These are phyloP conservation scores for Heliconius melpomene DNA, from an alignment of 1,140 invertebrate genomes.

Conservation along the genomic window DNA sequence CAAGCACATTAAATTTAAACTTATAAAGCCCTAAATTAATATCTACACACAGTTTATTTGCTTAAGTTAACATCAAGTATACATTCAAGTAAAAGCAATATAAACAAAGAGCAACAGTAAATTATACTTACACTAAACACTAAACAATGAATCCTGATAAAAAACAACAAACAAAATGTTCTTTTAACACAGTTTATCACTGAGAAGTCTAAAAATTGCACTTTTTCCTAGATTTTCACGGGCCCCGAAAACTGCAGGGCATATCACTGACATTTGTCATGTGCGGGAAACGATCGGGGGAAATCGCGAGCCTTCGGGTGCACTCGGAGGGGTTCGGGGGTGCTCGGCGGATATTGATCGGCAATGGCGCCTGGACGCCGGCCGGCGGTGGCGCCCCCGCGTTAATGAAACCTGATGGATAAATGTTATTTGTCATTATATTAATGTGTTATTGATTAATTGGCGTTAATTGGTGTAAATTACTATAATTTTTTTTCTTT, in stretches of 20 bases:
- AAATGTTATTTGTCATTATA: constrained; percentile 68
- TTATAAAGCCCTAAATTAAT: not conserved
- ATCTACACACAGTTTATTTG: not conserved
- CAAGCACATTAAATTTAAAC: not conserved
- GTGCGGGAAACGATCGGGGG: constrained; percentile 56
- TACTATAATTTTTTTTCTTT: not conserved
- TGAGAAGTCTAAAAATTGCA: constrained; percentile 50
- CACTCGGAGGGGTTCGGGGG: constrained; percentile 48
- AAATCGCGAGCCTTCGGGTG: constrained; percentile 48
- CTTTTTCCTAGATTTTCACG: constrained; percentile 69
- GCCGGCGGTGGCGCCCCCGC: constrained; percentile 70
- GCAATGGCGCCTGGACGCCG: constrained; percentile 66
- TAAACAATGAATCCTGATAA: constrained; percentile 36
- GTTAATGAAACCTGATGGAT: constrained; percentile 72
- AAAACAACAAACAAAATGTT: constrained; percentile 39
- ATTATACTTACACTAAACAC: constrained; percentile 64
- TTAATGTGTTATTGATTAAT: constrained; percentile 15
- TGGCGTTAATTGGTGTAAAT: constrained; percentile 6
- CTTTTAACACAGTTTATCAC: constrained; percentile 48
- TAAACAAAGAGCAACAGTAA: not conserved
- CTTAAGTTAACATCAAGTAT: not conserved
- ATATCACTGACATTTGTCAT: constrained; percentile 75
- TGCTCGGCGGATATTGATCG: constrained; percentile 63
- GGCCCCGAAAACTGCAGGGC: constrained; percentile 68
- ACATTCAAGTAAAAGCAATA: not conserved